These are phyloP conservation scores for zebrafish (Danio rerio) DNA, from an alignment of 2,113 vertebrate species.

Conservation along the genomic window DNA sequence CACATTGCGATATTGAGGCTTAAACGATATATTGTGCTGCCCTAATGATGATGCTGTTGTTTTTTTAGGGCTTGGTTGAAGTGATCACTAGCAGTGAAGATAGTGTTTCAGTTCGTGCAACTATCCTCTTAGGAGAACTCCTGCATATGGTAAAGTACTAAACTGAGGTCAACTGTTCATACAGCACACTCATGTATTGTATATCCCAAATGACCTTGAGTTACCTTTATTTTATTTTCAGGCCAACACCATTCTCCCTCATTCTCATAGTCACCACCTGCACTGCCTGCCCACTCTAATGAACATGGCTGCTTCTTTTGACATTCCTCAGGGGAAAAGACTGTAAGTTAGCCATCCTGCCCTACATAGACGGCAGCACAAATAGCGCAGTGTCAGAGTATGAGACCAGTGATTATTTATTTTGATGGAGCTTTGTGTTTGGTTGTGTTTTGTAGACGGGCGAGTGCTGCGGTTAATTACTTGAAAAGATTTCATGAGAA, in stretches of 20 bases:
- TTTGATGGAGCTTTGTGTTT: background rate
- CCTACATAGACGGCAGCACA: background rate
- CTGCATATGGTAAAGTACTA: conserved; percentile 91
- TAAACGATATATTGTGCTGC: no score
- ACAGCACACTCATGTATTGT: background rate
- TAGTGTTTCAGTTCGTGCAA: conserved; percentile 90
- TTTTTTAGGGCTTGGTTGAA: conserved; percentile 89
- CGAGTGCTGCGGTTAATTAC: conserved; percentile 94
- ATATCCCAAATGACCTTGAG: background rate
- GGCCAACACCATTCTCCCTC: conserved; percentile 98
- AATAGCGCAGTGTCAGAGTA: background rate
- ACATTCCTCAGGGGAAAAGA: conserved; percentile 94
- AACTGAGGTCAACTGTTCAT: background rate
- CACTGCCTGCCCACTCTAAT: conserved; percentile 96
- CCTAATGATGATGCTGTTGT: background rate
- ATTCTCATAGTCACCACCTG: conserved; percentile 96
- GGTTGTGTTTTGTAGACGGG: conserved; percentile 77
- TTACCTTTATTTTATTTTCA: conserved; percentile 58
- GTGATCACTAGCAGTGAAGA: conserved; percentile 96
- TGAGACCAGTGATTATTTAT: background rate
- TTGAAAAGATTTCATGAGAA: conserved; percentile 97
- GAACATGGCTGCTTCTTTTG: conserved; percentile 98
- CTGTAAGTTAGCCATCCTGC: conserved; percentile 79
- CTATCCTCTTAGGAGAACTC: conserved; percentile 95
- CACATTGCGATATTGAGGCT: no score